These are phyloP conservation scores for Pygoscelis adeliae DNA, from an alignment of 2,113 vertebrate genomes.

Conservation along the genomic window DNA sequence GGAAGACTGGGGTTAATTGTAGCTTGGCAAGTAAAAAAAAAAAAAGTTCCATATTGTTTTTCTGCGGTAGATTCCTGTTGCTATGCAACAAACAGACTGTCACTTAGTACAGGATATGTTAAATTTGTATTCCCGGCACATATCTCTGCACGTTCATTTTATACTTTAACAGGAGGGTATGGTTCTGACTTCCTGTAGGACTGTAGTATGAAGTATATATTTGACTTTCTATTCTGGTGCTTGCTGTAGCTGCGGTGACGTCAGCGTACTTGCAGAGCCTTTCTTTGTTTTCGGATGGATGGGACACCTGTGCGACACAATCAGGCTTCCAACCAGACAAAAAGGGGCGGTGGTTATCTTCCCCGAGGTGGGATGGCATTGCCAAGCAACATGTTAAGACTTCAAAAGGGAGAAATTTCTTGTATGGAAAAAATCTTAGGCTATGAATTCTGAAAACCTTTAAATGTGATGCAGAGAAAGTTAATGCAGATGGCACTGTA, in stretches of 20 bases:
- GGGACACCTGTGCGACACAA: constrained; percentile 32
- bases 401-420: neutral
- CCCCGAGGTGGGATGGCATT: neutral
- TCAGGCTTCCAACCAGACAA: constrained; percentile 17
- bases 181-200: constrained; percentile 51
- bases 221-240: constrained; percentile 60
- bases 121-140: constrained; percentile 74
- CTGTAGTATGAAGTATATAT: constrained; percentile 40
- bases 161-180: constrained; percentile 55
- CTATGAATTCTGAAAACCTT: neutral
- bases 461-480: neutral
- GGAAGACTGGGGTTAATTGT: constrained; percentile 64
- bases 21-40: constrained; percentile 64
- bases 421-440: neutral
- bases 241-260: constrained; percentile 31
- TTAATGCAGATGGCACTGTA: neutral
- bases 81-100: constrained; percentile 76
- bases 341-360: constrained; percentile 33
- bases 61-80: constrained; percentile 73
- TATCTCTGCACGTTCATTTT: constrained; percentile 63
- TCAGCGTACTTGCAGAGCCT: constrained; percentile 35
- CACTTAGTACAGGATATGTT: constrained; percentile 66
- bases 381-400: neutral
- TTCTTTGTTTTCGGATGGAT: constrained; percentile 26
- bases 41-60: constrained; percentile 72